phyloP scores from a whole-genome alignment of 2,797 vertebrate genomes.

The Uromys caudimaculatus region DNA sequence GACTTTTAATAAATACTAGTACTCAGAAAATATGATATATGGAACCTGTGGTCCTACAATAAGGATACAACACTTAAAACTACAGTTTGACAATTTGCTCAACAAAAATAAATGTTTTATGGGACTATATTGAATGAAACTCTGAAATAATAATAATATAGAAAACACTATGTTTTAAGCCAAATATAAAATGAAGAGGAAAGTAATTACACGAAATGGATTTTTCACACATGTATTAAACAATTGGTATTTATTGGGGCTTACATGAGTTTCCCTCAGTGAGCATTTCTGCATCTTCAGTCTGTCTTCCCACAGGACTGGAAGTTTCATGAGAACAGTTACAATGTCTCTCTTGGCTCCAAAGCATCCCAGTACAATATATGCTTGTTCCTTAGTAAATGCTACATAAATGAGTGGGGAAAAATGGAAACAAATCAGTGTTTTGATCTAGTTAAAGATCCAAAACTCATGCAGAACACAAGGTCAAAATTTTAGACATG shows the following conservation, averaged over 20 bases:
- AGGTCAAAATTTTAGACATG: not conserved
- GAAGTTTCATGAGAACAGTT: not conserved
- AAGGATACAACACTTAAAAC: slow-evolving; percentile 15
- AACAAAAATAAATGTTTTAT: slow-evolving; percentile 22
- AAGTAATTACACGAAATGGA: no score
- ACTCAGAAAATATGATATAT: not conserved
- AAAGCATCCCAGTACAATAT: not conserved
- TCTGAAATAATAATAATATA: no score
- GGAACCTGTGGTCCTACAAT: slow-evolving; percentile 1
- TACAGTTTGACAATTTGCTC: slow-evolving; percentile 48
- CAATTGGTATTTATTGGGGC: no score
- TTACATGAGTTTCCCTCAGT: no score
- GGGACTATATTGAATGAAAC: not conserved
- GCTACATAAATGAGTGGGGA: not conserved
- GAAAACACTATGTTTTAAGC: no score
- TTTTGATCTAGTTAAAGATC: not conserved
- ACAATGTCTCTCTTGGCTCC: slow-evolving; percentile 17
- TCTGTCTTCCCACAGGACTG: not conserved
- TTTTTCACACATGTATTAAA: no score
- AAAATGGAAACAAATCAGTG: slow-evolving; percentile 18
- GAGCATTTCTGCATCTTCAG: not conserved
- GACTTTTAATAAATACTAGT: slow-evolving; percentile 17
- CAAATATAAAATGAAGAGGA: no score
- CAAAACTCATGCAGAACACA: not conserved
- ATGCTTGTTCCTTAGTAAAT: slow-evolving; percentile 15